A percentile compares a stretch with the other conserved stretches of the same genome.
Conservation (phyloP, 1,140 invertebrate species). For the Augochlora pura region DNA sequence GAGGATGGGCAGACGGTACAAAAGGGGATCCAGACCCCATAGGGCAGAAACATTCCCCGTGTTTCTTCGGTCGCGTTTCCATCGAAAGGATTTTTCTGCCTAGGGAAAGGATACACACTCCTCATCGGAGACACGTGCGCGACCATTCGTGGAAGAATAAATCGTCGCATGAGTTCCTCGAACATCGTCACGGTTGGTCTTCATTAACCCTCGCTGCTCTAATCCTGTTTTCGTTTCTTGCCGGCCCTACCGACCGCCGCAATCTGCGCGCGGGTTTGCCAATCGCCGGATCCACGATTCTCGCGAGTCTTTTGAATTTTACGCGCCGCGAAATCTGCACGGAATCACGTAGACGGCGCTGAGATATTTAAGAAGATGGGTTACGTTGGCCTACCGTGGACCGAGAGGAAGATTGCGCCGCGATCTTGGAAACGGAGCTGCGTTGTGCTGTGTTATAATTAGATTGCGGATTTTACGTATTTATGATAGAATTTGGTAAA, state of each 20-base stretch:
- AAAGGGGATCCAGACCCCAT: constrained; percentile 62
- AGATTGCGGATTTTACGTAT: too few species aligned
- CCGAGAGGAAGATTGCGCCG: too few species aligned
- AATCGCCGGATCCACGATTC: background rate
- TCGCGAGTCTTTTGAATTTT: too few species aligned
- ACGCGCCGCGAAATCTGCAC: too few species aligned
- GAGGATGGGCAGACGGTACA: constrained; percentile 29
- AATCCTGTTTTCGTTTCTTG: constrained; percentile 13
- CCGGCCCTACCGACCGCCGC: background rate
- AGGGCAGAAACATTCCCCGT: constrained; percentile 47
- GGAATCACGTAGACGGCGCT: too few species aligned
- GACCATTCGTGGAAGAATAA: constrained; percentile 53
- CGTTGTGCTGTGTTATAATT: too few species aligned
- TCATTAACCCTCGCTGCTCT: constrained; percentile 42
- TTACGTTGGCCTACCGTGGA: too few species aligned
- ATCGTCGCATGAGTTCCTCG: constrained; percentile 44
- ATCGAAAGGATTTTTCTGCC: constrained; percentile 59
- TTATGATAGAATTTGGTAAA: too few species aligned
- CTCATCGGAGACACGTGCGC: constrained; percentile 54
- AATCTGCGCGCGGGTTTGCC: background rate
- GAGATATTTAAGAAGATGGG: too few species aligned
- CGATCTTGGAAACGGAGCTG: too few species aligned
- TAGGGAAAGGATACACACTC: constrained; percentile 44
- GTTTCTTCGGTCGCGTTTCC: constrained; percentile 61
- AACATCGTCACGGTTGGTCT: constrained; percentile 44